Evolutionary conservation across 1,140 invertebrate species (phyloP).

Genomic region (Drosophila varians): DNA sequence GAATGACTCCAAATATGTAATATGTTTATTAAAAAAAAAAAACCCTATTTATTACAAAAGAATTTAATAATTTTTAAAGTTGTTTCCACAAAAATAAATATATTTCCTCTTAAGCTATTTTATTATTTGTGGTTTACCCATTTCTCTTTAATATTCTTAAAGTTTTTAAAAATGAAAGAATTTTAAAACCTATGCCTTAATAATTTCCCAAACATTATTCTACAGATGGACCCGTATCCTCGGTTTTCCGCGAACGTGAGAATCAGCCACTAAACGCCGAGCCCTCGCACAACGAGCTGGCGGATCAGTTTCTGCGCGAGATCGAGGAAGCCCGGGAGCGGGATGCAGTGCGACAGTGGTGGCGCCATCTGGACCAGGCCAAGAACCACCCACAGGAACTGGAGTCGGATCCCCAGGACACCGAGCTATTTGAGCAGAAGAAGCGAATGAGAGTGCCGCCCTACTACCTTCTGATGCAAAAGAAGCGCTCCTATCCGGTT

Average conservation of each 20-base stretch:
- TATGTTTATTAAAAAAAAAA: too few relatives aligned
- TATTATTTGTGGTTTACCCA: neutral
- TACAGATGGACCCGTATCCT: slow-evolving; percentile 31
- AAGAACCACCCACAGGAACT: slow-evolving; percentile 66
- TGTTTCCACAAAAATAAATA: too few relatives aligned
- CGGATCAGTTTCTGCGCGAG: slow-evolving; percentile 85
- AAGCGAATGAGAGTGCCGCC: slow-evolving; percentile 85
- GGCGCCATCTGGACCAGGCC: slow-evolving; percentile 85
- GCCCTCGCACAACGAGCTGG: slow-evolving; percentile 84
- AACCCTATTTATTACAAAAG: too few relatives aligned
- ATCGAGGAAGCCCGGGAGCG: slow-evolving; percentile 84
- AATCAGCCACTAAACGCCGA: slow-evolving; percentile 39
- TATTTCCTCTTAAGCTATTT: neutral
- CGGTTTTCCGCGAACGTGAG: slow-evolving; percentile 77
- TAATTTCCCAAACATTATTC: neutral
- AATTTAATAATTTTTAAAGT: too few relatives aligned
- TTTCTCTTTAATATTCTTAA: too few relatives aligned
- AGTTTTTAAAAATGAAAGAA: neutral
- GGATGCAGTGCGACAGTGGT: slow-evolving; percentile 85
- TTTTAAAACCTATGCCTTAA: neutral
- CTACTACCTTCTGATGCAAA: slow-evolving; percentile 84
- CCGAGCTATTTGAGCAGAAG: slow-evolving; percentile 82
- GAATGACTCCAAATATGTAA: too few relatives aligned
- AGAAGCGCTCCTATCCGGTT: slow-evolving; percentile 81
- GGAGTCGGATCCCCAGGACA: slow-evolving; percentile 46